Base-by-base conservation (phyloP, 2,113 vertebrate genomes). In the Pygathrix nemaeus region DNA sequence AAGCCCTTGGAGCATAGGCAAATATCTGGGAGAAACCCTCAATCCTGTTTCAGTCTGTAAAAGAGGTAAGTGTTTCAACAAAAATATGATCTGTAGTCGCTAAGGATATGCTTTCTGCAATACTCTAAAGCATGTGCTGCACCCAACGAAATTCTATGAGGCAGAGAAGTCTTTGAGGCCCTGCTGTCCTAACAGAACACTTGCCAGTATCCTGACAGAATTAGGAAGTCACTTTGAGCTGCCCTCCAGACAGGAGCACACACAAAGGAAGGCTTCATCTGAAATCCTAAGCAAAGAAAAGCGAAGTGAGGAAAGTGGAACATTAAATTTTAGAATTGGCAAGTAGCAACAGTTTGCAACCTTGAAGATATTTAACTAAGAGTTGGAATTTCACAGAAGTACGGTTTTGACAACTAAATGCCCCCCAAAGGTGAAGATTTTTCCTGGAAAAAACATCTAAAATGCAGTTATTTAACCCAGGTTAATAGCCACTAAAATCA, bases 181-280 rank as follows among this genome's bases (percentile, higher is more conserved):
- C 82, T 95, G 80, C 38, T 84, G 80, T 88, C 96, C 96, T 88
- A 94, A 78, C 0, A 0, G 50, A 88, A 87, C 0, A 13, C 70
- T 97, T 93, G 98, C 97, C 98, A 98, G 98, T 40, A 98, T 98
- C 97, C 97, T 98, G 97, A 98, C 95, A 93, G 97, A 98, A 97
- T 96, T 98, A 98, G 97, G 98, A 98, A 98, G 98, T 98, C 92
- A 97, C 95, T 96, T 96, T 95, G 84, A 95, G 88, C 88, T 97
- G 97, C 98, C 97, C 97, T 95, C 93, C 97, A 98, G 98, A 98
- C 97, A 98, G 73, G 96, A 98, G 97, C 70, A 84, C 76, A 81
- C 87, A 98, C 98, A 98, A 98, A 99, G 98, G 97, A 97, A 97
- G 97, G 95, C 86, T 98, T 98, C 98, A 97, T 97, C 57, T 90